These are phyloP conservation scores for Pseudomyrmex cubaensis DNA, from an alignment of 1,140 invertebrate species.

Conservation along the genomic window DNA sequence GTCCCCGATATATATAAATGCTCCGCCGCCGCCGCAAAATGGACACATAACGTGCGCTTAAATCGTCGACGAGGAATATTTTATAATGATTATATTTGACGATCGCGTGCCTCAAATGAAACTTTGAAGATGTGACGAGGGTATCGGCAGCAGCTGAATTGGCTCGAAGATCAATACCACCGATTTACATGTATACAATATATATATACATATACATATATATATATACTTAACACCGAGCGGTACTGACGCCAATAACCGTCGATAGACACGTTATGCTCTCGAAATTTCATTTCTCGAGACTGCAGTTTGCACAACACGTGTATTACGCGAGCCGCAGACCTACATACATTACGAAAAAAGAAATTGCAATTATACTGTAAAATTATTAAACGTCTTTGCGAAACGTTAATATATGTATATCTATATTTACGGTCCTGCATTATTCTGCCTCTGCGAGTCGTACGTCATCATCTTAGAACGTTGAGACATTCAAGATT, in stretches of 20 bases:
- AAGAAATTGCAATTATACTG: too few relatives aligned
- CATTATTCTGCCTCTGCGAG: too few relatives aligned
- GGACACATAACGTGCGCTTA: background rate
- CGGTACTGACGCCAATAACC: slow-evolving; percentile 26
- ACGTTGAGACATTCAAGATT: background rate
- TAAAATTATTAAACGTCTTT: too few relatives aligned
- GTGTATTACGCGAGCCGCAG: background rate
- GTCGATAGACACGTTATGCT: slow-evolving; percentile 21
- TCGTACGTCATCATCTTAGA: background rate
- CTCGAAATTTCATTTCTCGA: background rate
- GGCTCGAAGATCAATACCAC: slow-evolving; percentile 8
- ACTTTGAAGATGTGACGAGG: background rate
- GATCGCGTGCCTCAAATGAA: slow-evolving; percentile 4
- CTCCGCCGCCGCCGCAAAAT: background rate
- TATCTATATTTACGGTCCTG: too few relatives aligned
- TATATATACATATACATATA: background rate
- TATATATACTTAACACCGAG: background rate
- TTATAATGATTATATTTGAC: slow-evolving; percentile 35
- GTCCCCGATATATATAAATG: slow-evolving; percentile 54
- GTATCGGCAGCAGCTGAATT: background rate
- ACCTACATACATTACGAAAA: too few relatives aligned
- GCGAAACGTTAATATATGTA: too few relatives aligned
- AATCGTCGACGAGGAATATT: background rate
- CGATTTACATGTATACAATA: slow-evolving; percentile 21
- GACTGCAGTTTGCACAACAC: background rate